A percentile compares a stretch with the other conserved stretches of the same genome.
These are phyloP conservation scores for Porites rus DNA, from an alignment of 92 coral and sea anemone species.

Conservation along the genomic window DNA sequence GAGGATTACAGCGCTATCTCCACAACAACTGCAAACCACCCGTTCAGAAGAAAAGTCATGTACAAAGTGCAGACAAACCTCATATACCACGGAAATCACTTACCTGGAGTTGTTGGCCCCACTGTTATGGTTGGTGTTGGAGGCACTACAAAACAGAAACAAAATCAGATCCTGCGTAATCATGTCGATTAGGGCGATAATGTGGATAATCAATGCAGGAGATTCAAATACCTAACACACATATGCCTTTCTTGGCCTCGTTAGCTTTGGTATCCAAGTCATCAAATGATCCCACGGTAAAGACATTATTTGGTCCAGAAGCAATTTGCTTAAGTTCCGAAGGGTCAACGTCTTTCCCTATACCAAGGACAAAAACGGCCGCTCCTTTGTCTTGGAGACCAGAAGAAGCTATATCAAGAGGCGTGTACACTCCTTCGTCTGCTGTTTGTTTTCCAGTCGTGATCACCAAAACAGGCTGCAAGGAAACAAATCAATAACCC, in stretches of 20 bases:
- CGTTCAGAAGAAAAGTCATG: too few species aligned
- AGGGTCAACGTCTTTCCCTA: slow-evolving; percentile 41
- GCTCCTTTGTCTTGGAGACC: slow-evolving; percentile 49
- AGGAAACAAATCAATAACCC: background rate
- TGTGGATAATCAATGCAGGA: background rate
- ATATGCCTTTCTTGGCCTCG: slow-evolving; percentile 35
- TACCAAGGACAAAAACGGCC: slow-evolving; percentile 56
- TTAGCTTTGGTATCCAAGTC: slow-evolving; percentile 43
- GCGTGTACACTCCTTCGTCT: slow-evolving; percentile 43
- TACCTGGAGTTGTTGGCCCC: background rate
- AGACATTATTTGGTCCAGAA: slow-evolving; percentile 37
- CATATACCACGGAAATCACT: background rate
- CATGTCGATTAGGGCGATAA: background rate
- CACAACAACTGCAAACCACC: too few species aligned
- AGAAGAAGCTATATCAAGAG: slow-evolving; percentile 46
- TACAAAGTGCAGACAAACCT: too few species aligned
- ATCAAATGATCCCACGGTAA: slow-evolving; percentile 39
- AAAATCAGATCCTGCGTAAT: background rate
- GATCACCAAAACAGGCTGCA: slow-evolving; percentile 49
- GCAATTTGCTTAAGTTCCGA: slow-evolving; percentile 58
- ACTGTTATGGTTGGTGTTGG: background rate
- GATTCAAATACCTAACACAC: slow-evolving; percentile 37
- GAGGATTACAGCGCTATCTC: too few species aligned
- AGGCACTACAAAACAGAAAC: background rate
- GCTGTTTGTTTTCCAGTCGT: slow-evolving; percentile 69